Evolutionary conservation across 2,113 vertebrate species (phyloP), one percentile per base, ranked within the genome.

Genomic region (Coreoperca whiteheadi): DNA sequence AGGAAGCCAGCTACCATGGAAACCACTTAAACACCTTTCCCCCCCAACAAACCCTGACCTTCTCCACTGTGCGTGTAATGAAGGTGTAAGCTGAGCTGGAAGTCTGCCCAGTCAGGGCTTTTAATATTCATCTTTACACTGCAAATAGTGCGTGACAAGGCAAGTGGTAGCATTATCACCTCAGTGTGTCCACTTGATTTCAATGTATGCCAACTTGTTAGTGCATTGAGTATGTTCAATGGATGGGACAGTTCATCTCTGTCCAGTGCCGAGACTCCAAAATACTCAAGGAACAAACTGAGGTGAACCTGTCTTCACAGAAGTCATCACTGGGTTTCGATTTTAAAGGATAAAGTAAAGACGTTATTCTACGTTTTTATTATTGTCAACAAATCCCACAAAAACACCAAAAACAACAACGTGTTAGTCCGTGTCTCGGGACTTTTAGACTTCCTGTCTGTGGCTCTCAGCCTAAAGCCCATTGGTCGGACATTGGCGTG

Each of bases 1-100:
- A 80, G 41, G 61, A 79, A 80, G 59, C 12, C 74, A 50, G 87
- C 75, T 86, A 20, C 86, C 74, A 89, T 87, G 89, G 87, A 84
- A 90, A 92, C 92, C 41, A 85, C 81, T 53, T 66, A 67, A 74
- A 81, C 59, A 73, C 73, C 61, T 50, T 57, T n/a, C 1, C 25
- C 43, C 43, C 48, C 63, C 23, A 56, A 43, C 72, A 81, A 68
- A 79, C 28, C 21, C 28, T 56, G 74, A 87, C 81, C 85, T 83
- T 57, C 63, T 67, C 53, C 43, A 15, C 56, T 59, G 10, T 21
- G 59, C 63, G 25, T 41, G 71, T 8, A 30, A 39, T n/a, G 57
- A 75, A 64, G 72, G 70, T 82, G 82, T 48, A 21, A 83, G 37
- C 56, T 7, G 63, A 77, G 59, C 46, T 80, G 68, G 43, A 72